Percentiles rank a stretch among this genome's conserved stretches.
Evolutionary conservation across 2,888 invertebrate genomes (phyloP).

Genomic region (Oxytorus armatus): DNA sequence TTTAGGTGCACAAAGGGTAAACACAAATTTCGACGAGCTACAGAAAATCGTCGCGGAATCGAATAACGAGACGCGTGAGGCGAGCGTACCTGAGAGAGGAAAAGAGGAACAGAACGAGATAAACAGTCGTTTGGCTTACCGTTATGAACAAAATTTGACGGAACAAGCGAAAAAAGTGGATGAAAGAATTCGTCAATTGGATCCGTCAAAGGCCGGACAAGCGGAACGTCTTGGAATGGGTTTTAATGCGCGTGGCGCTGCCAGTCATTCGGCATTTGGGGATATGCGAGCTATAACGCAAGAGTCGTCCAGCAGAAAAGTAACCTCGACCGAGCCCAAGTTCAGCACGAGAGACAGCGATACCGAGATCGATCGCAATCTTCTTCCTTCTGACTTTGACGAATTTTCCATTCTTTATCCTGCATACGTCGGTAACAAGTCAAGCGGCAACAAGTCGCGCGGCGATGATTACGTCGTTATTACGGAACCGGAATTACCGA

Average conservation of each 20-base stretch:
- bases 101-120: constrained; percentile 90
- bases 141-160: constrained; percentile 88
- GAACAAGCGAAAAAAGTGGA: constrained; percentile 90
- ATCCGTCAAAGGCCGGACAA: constrained; percentile 94
- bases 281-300: constrained; percentile 97
- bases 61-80: constrained; percentile 83
- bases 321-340: constrained; percentile 76
- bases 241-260: constrained; percentile 87
- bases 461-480: constrained; percentile 84
- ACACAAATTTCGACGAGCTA: constrained; percentile 97
- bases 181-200: constrained; percentile 89
- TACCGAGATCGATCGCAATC: constrained; percentile 71
- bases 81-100: constrained; percentile 82
- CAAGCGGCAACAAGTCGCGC: constrained; percentile 73
- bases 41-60: constrained; percentile 95
- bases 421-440: constrained; percentile 75
- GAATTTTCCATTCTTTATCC: constrained; percentile 81
- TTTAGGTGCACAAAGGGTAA: constrained; percentile 97
- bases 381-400: constrained; percentile 82
- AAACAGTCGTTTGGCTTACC: constrained; percentile 90
- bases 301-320: constrained; percentile 86
- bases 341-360: constrained; percentile 72
- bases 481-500: constrained; percentile 79
- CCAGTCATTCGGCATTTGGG: constrained; percentile 94
- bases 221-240: constrained; percentile 98